Conservation (phyloP, 2,888 invertebrate genomes). For the Drosophila kambysellisi region DNA sequence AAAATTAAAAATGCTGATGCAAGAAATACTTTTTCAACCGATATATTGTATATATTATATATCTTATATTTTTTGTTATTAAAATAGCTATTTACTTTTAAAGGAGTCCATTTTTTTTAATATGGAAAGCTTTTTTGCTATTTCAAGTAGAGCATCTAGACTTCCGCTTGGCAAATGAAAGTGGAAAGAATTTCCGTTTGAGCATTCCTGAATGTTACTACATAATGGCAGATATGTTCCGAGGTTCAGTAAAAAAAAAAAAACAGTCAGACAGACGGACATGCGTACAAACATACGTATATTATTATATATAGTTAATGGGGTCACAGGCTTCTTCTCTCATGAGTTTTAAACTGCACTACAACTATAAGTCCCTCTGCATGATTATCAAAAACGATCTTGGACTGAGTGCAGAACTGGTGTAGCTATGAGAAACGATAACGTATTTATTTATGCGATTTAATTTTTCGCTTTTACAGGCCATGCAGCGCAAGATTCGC, state of each 20-base stretch:
- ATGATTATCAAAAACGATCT: neutral
- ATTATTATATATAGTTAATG: neutral
- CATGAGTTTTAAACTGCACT: neutral
- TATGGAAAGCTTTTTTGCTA: neutral
- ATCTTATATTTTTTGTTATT: neutral
- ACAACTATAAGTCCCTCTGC: neutral
- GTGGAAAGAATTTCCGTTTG: neutral
- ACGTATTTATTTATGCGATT: slow-evolving; percentile 59
- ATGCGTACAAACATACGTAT: neutral
- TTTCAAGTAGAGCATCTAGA: neutral
- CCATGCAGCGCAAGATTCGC: slow-evolving; percentile 69
- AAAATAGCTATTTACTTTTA: neutral
- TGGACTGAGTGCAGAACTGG: slow-evolving; percentile 2
- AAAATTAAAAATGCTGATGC: neutral
- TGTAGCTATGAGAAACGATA: slow-evolving; percentile 40
- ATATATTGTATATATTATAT: neutral
- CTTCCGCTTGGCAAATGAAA: neutral
- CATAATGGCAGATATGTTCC: neutral
- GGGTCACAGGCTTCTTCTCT: neutral
- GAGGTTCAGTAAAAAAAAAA: neutral
- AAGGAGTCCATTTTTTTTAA: neutral
- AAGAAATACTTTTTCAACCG: too few relatives aligned
- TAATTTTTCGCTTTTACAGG: slow-evolving; percentile 50
- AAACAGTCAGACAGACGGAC: neutral
- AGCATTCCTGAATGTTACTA: neutral